A percentile compares a stretch with the other conserved stretches of the same genome.
Evolutionary conservation across 1,140 invertebrate species (phyloP).

Genomic region (Dendroctonus valens): DNA sequence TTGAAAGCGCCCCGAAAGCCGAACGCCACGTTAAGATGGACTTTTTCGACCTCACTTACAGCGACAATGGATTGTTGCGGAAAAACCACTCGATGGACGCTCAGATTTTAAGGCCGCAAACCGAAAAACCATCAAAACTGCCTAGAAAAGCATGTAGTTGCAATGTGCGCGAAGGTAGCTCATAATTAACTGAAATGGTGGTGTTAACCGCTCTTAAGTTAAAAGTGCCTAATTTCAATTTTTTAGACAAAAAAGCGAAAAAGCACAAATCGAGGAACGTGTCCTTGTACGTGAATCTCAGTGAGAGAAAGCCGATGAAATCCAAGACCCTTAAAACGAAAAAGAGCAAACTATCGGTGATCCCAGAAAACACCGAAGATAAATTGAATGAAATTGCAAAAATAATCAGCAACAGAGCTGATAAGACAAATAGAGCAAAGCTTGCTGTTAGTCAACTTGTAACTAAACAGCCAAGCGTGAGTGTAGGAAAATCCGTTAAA

Average conservation of each 20-base stretch:
- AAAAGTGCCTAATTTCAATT: too few species aligned
- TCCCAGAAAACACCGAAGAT: constrained; percentile 25
- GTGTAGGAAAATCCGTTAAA: background rate
- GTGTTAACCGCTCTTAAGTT: too few species aligned
- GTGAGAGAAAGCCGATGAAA: constrained; percentile 9
- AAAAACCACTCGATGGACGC: too few species aligned
- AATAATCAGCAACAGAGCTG: too few species aligned
- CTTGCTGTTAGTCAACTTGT: too few species aligned
- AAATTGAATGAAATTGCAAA: constrained; percentile 4
- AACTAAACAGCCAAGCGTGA: background rate
- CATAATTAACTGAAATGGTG: too few species aligned
- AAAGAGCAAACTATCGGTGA: constrained; percentile 25
- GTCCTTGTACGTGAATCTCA: constrained; percentile 6
- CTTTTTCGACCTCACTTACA: constrained; percentile 15
- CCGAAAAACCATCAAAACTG: too few species aligned
- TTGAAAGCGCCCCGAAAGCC: constrained; percentile 4
- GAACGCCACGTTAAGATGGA: background rate
- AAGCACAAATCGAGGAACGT: constrained; percentile 22
- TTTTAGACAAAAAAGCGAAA: constrained; percentile 14
- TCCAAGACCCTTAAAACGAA: constrained; percentile 15
- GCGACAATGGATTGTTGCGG: background rate
- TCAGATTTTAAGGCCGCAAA: too few species aligned
- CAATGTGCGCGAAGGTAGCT: too few species aligned
- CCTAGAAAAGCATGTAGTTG: too few species aligned
- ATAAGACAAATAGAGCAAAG: too few species aligned